Evolutionary conservation across 2,888 invertebrate species (phyloP).

Genomic region (Ophonus ardosiacus): DNA sequence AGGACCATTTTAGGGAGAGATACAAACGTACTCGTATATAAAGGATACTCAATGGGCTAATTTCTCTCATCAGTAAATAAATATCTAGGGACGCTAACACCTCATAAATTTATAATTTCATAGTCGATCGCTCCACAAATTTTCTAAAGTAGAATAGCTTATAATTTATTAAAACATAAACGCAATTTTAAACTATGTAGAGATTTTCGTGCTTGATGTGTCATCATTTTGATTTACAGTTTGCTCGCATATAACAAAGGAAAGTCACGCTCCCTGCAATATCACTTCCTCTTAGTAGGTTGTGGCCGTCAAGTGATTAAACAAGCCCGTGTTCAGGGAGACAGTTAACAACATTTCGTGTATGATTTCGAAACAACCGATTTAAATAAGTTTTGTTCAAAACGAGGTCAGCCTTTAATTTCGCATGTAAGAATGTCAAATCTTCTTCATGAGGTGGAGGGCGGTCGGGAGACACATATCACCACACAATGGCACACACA

Average conservation of each 20-base stretch:
- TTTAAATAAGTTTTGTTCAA: conserved; percentile 43
- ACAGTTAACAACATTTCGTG: conserved; percentile 4
- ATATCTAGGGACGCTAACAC: not conserved
- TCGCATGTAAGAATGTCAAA: conserved; percentile 49
- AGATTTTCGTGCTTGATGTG: not conserved
- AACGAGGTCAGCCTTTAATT: conserved; percentile 46
- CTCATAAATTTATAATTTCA: not conserved
- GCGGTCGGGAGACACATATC: conserved; percentile 19
- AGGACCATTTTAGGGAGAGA: not conserved
- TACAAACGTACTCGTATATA: not conserved
- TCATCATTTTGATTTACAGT: not conserved
- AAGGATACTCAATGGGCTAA: not conserved
- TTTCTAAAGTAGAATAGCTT: not conserved
- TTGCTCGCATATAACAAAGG: not conserved
- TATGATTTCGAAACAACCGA: conserved; percentile 37
- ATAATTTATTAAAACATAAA: not conserved
- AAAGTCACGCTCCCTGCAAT: not conserved
- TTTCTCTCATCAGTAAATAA: not conserved
- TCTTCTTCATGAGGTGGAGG: conserved; percentile 29
- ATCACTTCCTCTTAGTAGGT: conserved; percentile 12
- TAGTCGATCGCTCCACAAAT: not conserved
- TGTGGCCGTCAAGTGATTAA: not conserved
- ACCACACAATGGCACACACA: conserved; percentile 24
- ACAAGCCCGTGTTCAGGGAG: conserved; percentile 13
- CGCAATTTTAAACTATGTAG: not conserved